A percentile compares a stretch with the other conserved stretches of the same genome.
Evolutionary conservation across 2,888 invertebrate genomes (phyloP).

Genomic region (Melanchra persicariae): DNA sequence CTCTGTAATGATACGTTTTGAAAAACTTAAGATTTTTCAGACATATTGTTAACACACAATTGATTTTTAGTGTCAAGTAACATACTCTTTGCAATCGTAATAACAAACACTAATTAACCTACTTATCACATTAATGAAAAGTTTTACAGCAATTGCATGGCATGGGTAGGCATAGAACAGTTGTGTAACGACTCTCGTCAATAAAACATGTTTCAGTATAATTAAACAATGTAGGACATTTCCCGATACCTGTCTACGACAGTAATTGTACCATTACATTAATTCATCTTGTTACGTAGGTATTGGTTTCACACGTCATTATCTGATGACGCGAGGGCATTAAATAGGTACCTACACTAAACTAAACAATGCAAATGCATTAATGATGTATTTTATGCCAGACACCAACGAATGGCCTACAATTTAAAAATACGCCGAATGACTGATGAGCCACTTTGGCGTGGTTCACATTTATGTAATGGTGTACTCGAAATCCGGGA

Average conservation of each 20-base stretch:
- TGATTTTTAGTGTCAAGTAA: background rate
- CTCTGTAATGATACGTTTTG: background rate
- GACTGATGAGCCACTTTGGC: constrained; percentile 38
- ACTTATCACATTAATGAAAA: constrained; percentile 18
- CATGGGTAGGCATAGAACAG: background rate
- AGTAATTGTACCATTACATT: constrained; percentile 21
- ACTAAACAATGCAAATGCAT: constrained; percentile 25
- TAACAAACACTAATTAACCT: constrained; percentile 10
- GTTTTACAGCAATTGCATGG: constrained; percentile 23
- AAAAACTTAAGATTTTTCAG: constrained; percentile 10
- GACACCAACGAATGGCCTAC: constrained; percentile 20
- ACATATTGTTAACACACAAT: background rate
- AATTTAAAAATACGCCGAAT: constrained; percentile 14
- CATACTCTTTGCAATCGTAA: background rate
- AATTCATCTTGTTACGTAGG: constrained; percentile 17
- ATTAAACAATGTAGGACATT: constrained; percentile 9
- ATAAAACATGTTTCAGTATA: constrained; percentile 22
- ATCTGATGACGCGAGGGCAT: constrained; percentile 1
- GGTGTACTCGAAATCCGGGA: constrained; percentile 61
- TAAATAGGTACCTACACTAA: constrained; percentile 1
- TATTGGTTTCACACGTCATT: constrained; percentile 27
- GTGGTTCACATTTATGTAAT: constrained; percentile 48
- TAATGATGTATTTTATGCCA: constrained; percentile 10
- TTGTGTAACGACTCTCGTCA: background rate
- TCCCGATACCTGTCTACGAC: constrained; percentile 14